Base-by-base conservation (phyloP, 2,888 invertebrate genomes). In the Piscicola geometra region DNA sequence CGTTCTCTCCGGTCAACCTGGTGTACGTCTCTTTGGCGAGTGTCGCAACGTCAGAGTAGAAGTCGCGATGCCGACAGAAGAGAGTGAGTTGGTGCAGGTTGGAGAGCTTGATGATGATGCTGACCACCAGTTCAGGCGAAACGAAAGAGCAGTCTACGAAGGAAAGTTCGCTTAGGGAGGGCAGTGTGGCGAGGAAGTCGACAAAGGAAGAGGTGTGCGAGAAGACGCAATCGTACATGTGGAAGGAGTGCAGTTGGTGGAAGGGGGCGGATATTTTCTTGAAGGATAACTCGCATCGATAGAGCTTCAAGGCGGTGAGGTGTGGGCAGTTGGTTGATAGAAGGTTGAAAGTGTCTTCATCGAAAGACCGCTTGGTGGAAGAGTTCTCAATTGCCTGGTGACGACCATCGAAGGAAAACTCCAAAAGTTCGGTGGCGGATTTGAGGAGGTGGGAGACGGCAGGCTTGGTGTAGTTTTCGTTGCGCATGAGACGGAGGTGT, bases 1-100 rank as follows among this genome's bases (percentile, higher is more conserved):
- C 73, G 32, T 75, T 68, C 30, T 67, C 67, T n/a, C 73, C 73
- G 15, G 75, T 75, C 21, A 77, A 56, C 32, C 35, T 71, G 32
- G 76, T 75, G 56, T 77, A 77, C 5, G 75, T 75, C n/a, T 75
- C 75, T 32, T 77, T 75, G 15, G 77, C 77, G 30, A 77, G 41
- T 5, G 64, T 36, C 15, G 77, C 66, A 28, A 77, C 75, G 28
- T 77, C 77, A 5, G 74, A 68, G 30, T 75, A 74, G 36, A 76
- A 76, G 12, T 33, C 21, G 60, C 66, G 64, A 70, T 67, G 33
- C 25, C 47, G 28, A n/a, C 75, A 75, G 32, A 60, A 69, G 15
- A 77, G 41, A 12, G 77, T 77, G 1, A 75, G 35, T 1, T 28
- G 21, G 9, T 47, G 36, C 25, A 77, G 66, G 36, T 36, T 41